Evolutionary conservation across 2,888 invertebrate genomes (phyloP), one percentile per base, ranked within the genome.

Genomic region (Diplolepis rosae): DNA sequence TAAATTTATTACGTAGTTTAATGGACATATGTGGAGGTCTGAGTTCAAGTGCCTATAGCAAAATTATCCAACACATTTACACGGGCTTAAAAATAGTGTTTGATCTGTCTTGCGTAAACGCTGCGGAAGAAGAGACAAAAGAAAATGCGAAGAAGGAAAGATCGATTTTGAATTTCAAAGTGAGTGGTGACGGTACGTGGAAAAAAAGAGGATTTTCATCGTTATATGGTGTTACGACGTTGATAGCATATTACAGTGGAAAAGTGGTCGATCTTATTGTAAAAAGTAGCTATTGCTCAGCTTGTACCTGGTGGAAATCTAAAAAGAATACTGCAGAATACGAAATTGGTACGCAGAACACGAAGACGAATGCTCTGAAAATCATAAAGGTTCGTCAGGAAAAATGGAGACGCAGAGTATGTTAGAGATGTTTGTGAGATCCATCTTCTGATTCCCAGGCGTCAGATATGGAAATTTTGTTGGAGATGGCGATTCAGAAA

Each of bases 1-100:
- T 48, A 13, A 48, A 48, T 22, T 48, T 48, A 48, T 48, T 48
- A 15, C 18, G 48, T 48, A 22, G 48, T n/a, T 22, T 48, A n/a
- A 48, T 48, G 4, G 48, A 48, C 18, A 7, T 48, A 22, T 48
- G 15, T 15, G 48, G 78, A 71, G 1, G 75, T 69, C 54, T 70
- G n/a, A n/a, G n/a, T n/a, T n/a, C n/a, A n/a, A n/a, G n/a, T 48
- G 66, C 48, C 50, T 39, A 48, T n/a, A 30, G 30, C 45, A 66
- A 66, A 48, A 66, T 48, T 15, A 39, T 66, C 32, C 27, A 65
- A 45, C 65, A 65, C 65, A 65, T 42, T 45, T 45, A 24, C 42
- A 45, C 27, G 18, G 13, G 6, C 45, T n/a, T n/a, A n/a, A n/a
- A n/a, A n/a, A n/a, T n/a, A n/a, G n/a, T n/a, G n/a, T n/a, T n/a